Evolutionary conservation across 2,888 invertebrate species (phyloP).

Genomic region (Eristalis tenax): DNA sequence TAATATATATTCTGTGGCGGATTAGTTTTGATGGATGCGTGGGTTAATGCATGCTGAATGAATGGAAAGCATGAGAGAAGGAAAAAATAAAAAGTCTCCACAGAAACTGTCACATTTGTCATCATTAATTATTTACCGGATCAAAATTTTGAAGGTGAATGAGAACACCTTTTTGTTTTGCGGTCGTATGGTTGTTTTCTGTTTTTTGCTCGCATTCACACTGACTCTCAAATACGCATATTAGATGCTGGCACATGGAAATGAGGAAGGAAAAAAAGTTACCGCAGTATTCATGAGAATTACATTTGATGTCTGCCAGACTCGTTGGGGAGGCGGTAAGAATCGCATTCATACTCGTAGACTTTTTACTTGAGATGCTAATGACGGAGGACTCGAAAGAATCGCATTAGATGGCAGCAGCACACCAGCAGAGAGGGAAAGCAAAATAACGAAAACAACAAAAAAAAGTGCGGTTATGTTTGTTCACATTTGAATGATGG

Average conservation of each 20-base stretch:
- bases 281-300: slow-evolving; percentile 29
- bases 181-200: background rate
- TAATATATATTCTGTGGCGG: slow-evolving; percentile 51
- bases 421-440: background rate
- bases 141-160: slow-evolving; percentile 42
- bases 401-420: slow-evolving; percentile 35
- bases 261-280: background rate
- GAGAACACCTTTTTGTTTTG: background rate
- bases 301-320: slow-evolving; percentile 40
- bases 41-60: slow-evolving; percentile 19
- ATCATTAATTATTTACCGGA: slow-evolving; percentile 59
- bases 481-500: slow-evolving; percentile 42
- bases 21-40: slow-evolving; percentile 51
- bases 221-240: background rate
- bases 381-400: background rate
- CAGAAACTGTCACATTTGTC: slow-evolving; percentile 49
- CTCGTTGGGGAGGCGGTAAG: background rate
- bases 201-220: slow-evolving; percentile 39
- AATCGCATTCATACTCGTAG: background rate
- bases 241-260: background rate
- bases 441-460: background rate
- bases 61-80: background rate
- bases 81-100: slow-evolving; percentile 1
- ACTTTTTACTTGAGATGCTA: background rate
- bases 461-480: slow-evolving; percentile 42